Evolutionary conservation across 2,113 vertebrate species (phyloP).

Genomic region (Electrona antarctica): DNA sequence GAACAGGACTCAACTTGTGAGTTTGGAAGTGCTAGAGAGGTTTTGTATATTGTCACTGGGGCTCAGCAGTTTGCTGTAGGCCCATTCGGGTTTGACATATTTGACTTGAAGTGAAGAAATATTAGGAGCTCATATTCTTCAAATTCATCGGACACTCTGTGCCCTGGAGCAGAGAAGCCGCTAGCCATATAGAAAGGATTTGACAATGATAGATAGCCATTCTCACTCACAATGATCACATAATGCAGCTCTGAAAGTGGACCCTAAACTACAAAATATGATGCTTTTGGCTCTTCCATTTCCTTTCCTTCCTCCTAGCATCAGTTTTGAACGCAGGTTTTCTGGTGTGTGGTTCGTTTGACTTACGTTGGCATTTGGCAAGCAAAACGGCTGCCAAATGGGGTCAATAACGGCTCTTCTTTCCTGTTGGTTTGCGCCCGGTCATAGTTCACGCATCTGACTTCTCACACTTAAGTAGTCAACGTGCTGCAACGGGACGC

Average conservation of each 20-base stretch:
- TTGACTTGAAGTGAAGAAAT: slow-evolving; percentile 32
- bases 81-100: slow-evolving; percentile 38
- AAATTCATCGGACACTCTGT: slow-evolving; percentile 21
- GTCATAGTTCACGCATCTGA: too few relatives aligned
- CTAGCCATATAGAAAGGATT: slow-evolving; percentile 6
- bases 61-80: slow-evolving; percentile 16
- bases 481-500: too few relatives aligned
- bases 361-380: too few relatives aligned
- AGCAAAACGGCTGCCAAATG: too few relatives aligned
- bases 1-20: slow-evolving; percentile 52
- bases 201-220: slow-evolving; percentile 18
- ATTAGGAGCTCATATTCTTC: slow-evolving; percentile 46
- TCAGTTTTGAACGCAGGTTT: too few relatives aligned
- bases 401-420: too few relatives aligned
- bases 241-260: slow-evolving; percentile 15
- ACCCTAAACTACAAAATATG: not conserved
- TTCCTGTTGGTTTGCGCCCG: too few relatives aligned
- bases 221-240: not conserved
- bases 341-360: too few relatives aligned
- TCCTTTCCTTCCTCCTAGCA: too few relatives aligned
- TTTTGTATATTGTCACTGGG: slow-evolving; percentile 27
- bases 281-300: too few relatives aligned
- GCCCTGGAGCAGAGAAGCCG: not conserved
- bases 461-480: too few relatives aligned
- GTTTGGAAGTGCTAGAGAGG: slow-evolving; percentile 36